Base-by-base conservation (phyloP, 2,888 invertebrate species). In the Brenthis ino region DNA sequence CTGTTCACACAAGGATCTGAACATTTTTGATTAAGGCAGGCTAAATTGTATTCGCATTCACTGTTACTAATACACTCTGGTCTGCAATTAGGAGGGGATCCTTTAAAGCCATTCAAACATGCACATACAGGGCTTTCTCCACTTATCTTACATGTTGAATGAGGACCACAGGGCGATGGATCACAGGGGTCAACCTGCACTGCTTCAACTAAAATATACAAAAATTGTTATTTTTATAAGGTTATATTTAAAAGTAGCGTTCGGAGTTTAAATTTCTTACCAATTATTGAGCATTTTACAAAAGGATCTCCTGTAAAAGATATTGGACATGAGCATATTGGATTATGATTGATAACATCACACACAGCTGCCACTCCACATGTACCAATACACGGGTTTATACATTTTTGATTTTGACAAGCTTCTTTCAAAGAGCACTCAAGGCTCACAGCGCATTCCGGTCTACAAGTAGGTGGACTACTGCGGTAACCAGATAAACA, bases 221-320 rank as follows among this genome's bases (percentile, higher is more conserved):
- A 63, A 53, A 28, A 53, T 43, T 14, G 33, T 63, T 13, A 53
- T 12, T 61, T 58, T 16, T 28, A 12, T 11, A 43, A 28, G 6
- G 24, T 28, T 11, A 33, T 12, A 50, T 33, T 60, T 13, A 8
- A 28, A 50, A 60, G 14, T 6, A 60, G 5, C 24, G 14, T 48
- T 28, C 28, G 4, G 12, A 13, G 20, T 24, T 11, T 1, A 5
- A n/a, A 60, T 50, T 50, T 70, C 81, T 80, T 81, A 93, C 93
- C 85, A 75, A 84, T 81, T 68, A 95, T 89, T 76, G 88, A 88
- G 81, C 96, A 97, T 79, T 94, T 94, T 69, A 93, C 93, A 82
- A 97, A 96, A 16, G 97, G 96, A 90, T 97, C 96, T 43, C 97
- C 97, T 0, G 95, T 95, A 79, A 95, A 96, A 61, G 95, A 95